A percentile compares a stretch with the other conserved stretches of the same genome.
These are phyloP conservation scores for Gila orcuttii DNA, from an alignment of 2,113 vertebrate genomes.

Conservation along the genomic window DNA sequence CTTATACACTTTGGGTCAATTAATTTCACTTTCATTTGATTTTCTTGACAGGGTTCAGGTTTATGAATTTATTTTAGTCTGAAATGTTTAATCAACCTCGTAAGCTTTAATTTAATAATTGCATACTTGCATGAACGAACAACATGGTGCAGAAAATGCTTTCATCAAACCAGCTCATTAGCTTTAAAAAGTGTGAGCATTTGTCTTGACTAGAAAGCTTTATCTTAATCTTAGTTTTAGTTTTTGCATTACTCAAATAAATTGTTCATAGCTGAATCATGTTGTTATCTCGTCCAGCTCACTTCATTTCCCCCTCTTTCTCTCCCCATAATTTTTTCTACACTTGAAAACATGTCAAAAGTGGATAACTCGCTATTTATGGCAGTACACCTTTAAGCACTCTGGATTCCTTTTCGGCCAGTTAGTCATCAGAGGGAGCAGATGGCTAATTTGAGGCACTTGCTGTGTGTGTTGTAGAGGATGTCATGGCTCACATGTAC, in stretches of 20 bases:
- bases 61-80: conserved; percentile 36
- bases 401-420: conserved; percentile 29
- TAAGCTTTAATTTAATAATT: conserved; percentile 51
- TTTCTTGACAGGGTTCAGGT: conserved; percentile 37
- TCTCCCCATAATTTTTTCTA: not conserved
- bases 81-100: conserved; percentile 51
- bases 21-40: conserved; percentile 38
- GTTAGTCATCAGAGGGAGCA: conserved; percentile 28
- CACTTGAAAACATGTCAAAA: not conserved
- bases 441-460: conserved; percentile 33
- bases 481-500: conserved; percentile 14
- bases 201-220: conserved; percentile 1
- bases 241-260: not conserved
- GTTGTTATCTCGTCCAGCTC: not conserved
- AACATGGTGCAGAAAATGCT: conserved; percentile 48
- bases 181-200: not conserved
- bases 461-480: conserved; percentile 34
- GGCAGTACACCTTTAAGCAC: conserved; percentile 9
- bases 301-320: not conserved
- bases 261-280: conserved; percentile 1
- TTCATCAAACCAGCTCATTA: conserved; percentile 44
- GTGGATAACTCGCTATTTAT: not conserved
- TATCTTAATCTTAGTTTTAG: conserved; percentile 11
- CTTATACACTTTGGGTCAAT: conserved; percentile 20
- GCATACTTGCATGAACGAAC: conserved; percentile 27